These are phyloP conservation scores for Tribolium madens DNA, from an alignment of 1,140 invertebrate genomes.

Conservation along the genomic window DNA sequence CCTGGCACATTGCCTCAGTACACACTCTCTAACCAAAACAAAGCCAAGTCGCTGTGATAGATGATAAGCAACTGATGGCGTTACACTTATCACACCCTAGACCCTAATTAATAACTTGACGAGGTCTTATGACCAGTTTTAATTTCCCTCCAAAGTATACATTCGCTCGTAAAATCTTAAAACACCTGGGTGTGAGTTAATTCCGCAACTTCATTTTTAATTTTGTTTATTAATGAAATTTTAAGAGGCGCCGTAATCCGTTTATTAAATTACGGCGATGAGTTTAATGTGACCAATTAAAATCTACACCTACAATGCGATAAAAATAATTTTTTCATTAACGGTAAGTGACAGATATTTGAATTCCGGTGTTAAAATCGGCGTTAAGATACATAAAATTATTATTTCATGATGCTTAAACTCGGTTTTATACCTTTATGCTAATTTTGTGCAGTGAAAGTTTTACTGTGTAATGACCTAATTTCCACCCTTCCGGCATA, in stretches of 20 bases:
- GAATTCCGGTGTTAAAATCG: background rate
- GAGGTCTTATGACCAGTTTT: conserved; percentile 1
- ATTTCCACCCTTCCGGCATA: too few relatives aligned
- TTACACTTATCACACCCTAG: conserved; percentile 1
- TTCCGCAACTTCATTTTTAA: background rate
- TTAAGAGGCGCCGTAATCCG: background rate
- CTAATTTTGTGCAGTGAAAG: background rate
- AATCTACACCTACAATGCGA: background rate
- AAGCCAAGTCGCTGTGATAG: conserved; percentile 36
- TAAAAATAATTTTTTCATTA: background rate
- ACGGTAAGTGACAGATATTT: background rate
- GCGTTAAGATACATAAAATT: background rate
- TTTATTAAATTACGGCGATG: background rate
- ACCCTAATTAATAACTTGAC: conserved; percentile 29
- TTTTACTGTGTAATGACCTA: background rate
- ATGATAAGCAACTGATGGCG: conserved; percentile 42
- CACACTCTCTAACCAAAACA: conserved; percentile 25
- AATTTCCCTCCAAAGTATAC: too few relatives aligned
- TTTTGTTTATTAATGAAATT: background rate
- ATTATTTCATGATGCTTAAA: background rate
- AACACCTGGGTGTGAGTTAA: background rate
- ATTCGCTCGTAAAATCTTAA: background rate
- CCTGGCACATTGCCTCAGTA: conserved; percentile 39
- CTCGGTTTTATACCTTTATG: background rate
- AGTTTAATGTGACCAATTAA: background rate